These are phyloP conservation scores for Caenorhabditis afra DNA, from an alignment of 2,888 invertebrate genomes.

Conservation along the genomic window DNA sequence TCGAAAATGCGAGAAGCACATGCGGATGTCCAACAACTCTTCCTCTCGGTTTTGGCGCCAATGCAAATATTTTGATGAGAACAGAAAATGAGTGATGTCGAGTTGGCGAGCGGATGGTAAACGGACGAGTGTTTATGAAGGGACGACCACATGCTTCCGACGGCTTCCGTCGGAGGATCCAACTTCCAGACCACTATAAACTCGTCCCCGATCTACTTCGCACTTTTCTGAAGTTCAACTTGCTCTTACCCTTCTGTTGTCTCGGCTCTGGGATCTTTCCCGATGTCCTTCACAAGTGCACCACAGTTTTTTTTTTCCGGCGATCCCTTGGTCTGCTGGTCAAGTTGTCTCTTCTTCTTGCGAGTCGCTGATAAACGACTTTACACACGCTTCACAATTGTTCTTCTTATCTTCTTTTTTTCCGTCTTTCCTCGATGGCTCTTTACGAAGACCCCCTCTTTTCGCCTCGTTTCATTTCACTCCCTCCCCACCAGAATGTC, in stretches of 20 bases:
- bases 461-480: neutral
- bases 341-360: too few relatives aligned
- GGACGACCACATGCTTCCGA: neutral
- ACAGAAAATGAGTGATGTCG: neutral
- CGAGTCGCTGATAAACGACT: too few relatives aligned
- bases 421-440: slow-evolving; percentile 10
- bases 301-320: too few relatives aligned
- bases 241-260: too few relatives aligned
- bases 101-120: neutral
- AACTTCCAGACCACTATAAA: too few relatives aligned
- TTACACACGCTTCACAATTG: too few relatives aligned
- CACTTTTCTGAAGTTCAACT: too few relatives aligned
- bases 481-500: neutral
- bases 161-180: too few relatives aligned
- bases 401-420: slow-evolving; percentile 16
- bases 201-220: too few relatives aligned
- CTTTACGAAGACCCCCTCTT: slow-evolving; percentile 28
- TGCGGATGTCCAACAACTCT: slow-evolving; percentile 39
- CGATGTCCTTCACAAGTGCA: too few relatives aligned
- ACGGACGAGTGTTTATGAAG: neutral
- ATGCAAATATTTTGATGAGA: slow-evolving; percentile 48
- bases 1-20: slow-evolving; percentile 12
- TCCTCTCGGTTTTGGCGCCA: slow-evolving; percentile 5
- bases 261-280: too few relatives aligned
- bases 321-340: too few relatives aligned